Base-by-base conservation (phyloP, 2,888 invertebrate genomes). In the Eristalis pertinax region DNA sequence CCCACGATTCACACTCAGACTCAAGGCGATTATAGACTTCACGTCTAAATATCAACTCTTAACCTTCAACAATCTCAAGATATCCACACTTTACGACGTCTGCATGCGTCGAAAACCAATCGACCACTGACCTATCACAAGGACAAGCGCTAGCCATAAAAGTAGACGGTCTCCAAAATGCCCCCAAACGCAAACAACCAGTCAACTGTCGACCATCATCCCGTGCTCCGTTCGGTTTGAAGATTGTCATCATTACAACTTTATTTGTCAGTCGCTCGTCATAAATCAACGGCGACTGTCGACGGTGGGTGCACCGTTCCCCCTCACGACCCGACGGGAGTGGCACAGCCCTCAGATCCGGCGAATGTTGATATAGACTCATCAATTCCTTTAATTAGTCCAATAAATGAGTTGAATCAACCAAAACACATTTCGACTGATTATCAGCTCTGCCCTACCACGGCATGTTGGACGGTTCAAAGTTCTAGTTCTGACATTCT, bases 371-470 rank as follows among this genome's bases (percentile, higher is more conserved):
- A 63, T 62, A 74, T 69, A 74, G 26, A 86, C 67, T 82, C 85
- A 74, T 86, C 82, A 86, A 82, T 69, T 82, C 64, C 22, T 43
- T 85, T 86, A 86, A 86, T 86, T 86, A 77, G 85, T 24, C 69
- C 68, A 77, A 78, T 82, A 86, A 86, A 82, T 64, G 82, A 74
- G 64, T 78, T 74, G 82, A 82, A 82, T 86, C 77, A 73, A 74
- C 77, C 77, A 82, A 82, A 86, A 82, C 69, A 86, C 85, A 86
- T 78, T 82, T 75, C 77, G 38, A 69, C 82, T 82, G 77, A 86
- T 82, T 78, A 78, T 70, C 76, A 82, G 64, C 19, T 68, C 32
- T 64, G 73, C 32, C 67, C 50, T 32, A 64, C 35, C 64, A 64
- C 73, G 41, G 73, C 13, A 62, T 35, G 60, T 65, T 67, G 62